phyloP scores from a whole-genome alignment of 2,888 invertebrate species.

The Deilephila porcellus region DNA sequence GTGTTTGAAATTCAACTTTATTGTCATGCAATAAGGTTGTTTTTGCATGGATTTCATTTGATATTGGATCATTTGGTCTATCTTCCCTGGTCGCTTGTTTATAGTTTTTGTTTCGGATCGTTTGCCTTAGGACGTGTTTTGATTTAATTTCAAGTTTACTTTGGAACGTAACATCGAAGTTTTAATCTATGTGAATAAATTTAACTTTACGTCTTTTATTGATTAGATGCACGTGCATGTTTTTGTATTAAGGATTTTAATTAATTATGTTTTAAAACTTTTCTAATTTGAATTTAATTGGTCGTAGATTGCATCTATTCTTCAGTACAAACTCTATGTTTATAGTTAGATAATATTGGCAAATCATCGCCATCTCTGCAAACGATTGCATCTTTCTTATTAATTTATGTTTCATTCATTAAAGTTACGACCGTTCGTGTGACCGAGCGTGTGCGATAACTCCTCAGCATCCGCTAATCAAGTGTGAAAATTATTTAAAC shows the following conservation, averaged over 20 bases:
- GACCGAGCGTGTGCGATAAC: conserved; percentile 47
- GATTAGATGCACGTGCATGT: neutral
- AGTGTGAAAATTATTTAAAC: conserved; percentile 59
- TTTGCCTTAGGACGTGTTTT: conserved; percentile 48
- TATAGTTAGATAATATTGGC: neutral
- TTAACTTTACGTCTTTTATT: neutral
- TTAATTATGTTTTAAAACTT: too few relatives aligned
- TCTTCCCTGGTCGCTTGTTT: conserved; percentile 55
- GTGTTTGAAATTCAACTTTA: conserved; percentile 14
- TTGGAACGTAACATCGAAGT: neutral
- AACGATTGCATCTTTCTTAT: conserved; percentile 29
- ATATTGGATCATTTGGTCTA: conserved; percentile 33
- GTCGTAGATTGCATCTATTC: too few relatives aligned
- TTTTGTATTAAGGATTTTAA: too few relatives aligned
- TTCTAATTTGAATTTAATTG: too few relatives aligned
- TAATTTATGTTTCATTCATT: conserved; percentile 30
- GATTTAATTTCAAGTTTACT: conserved; percentile 41
- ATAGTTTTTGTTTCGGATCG: conserved; percentile 60
- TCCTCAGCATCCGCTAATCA: conserved; percentile 58
- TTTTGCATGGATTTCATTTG: conserved; percentile 4
- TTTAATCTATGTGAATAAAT: neutral
- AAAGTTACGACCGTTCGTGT: conserved; percentile 5
- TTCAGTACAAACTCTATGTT: neutral
- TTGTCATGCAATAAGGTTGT: conserved; percentile 9
- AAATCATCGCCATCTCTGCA: neutral